Evolutionary conservation across 2,797 vertebrate genomes (phyloP), one percentile per base, ranked within the genome.

Genomic region (Falco columbarius): DNA sequence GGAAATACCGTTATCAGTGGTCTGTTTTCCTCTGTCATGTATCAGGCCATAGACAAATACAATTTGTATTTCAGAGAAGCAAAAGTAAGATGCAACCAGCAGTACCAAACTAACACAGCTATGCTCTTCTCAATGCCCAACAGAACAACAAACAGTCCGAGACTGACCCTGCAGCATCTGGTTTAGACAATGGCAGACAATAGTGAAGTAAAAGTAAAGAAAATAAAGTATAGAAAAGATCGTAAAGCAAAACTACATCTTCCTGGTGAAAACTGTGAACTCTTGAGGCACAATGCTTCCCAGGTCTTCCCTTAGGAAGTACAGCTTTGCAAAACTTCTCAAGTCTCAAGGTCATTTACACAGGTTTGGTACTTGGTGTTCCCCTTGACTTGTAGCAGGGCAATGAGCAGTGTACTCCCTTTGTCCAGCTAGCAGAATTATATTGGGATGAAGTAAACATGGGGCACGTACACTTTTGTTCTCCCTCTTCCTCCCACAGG

Each of bases 401-500:
- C 79, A 93, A 93, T 94, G 86, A 90, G 38, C 54, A 87, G 62
- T 32, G 0, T 2, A 89, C 38, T 68, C 71, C 63, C 71, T 91
- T 91, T 87, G 85, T 93, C 75, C 86, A 82, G 47, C 51, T 91
- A 81, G 67, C 32, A 91, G 81, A 84, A 92, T 65, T 77, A 67
- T 61, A 89, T 26, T 15, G 56, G 24, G 46, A 21, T 77, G 91
- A 94, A 94, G 83, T 93, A 95, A 92, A 95, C 61, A 63, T 3
- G 40, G 34, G 40, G 56, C 80, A 81, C 0, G 2, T 77, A 93
- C 82, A 80, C 89, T 36, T 83, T 86, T 86, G 73, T 92, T 90
- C 86, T 77, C 74, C 19, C 10, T 89, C 61, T 79, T 84, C 85
- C 71, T 93, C 88, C 90, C 82, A 86, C 82, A 93, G 61, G 42